Conservation (phyloP, 2,113 vertebrate species). For the Hyaena hyaena region DNA sequence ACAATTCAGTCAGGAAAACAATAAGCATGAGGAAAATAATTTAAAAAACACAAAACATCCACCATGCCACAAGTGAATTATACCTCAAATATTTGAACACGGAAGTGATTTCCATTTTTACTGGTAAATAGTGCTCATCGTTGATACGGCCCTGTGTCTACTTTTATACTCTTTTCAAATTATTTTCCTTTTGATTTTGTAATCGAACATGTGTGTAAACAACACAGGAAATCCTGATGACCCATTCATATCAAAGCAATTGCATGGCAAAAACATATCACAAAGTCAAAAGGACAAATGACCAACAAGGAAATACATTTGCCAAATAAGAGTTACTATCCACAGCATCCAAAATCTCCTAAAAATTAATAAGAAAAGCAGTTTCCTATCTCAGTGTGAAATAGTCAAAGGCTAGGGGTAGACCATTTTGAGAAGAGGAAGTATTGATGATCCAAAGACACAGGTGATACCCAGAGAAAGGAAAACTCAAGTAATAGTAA, state of each 20-base stretch:
- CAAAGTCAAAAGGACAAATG: not conserved
- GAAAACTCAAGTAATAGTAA: not conserved
- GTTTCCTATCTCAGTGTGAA: not conserved
- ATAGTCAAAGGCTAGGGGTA: not conserved
- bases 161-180: not conserved
- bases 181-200: not conserved
- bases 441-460: not conserved
- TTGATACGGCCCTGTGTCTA: not conserved
- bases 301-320: not conserved
- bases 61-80: not conserved
- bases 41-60: not conserved
- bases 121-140: not conserved
- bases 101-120: not conserved
- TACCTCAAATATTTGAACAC: not conserved
- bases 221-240: not conserved
- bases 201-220: not conserved
- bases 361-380: not conserved
- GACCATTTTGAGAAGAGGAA: conserved; percentile 15
- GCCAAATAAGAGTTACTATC: not conserved
- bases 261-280: not conserved
- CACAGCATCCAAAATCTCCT: not conserved
- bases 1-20: not conserved
- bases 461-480: not conserved
- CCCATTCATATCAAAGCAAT: not conserved
- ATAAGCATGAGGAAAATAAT: not conserved